A percentile compares a stretch with the other conserved stretches of the same genome.
These are phyloP conservation scores for Vultur gryphus DNA, from an alignment of 2,797 vertebrate species.

Conservation along the genomic window DNA sequence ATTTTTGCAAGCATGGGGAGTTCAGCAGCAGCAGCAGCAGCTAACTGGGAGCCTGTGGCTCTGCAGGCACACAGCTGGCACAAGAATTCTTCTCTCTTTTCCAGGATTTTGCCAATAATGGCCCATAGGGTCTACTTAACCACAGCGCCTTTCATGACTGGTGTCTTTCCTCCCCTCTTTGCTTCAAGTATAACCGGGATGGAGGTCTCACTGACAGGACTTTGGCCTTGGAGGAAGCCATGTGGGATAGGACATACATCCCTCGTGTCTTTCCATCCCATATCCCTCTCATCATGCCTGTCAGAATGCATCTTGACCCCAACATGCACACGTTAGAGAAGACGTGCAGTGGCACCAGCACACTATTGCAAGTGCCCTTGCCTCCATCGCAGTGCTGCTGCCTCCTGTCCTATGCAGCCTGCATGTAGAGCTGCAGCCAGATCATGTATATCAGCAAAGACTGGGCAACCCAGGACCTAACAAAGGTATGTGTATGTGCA, in stretches of 20 bases:
- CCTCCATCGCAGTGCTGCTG: not conserved
- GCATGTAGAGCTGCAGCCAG: not conserved
- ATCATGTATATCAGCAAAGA: not conserved
- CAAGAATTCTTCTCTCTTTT: not conserved
- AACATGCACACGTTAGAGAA: not conserved
- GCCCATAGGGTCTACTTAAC: not conserved
- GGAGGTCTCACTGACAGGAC: not conserved
- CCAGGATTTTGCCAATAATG: not conserved
- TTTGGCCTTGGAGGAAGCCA: not conserved
- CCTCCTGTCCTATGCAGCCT: not conserved
- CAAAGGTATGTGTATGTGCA: not conserved
- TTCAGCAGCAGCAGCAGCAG: not conserved
- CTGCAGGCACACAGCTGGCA: not conserved
- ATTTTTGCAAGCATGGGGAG: not conserved
- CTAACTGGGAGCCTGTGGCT: not conserved
- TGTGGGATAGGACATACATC: not conserved
- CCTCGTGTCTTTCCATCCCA: not conserved
- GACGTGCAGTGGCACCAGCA: not conserved
- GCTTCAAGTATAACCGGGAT: not conserved
- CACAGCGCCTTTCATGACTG: not conserved
- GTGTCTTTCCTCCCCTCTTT: not conserved
- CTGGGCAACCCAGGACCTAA: not conserved
- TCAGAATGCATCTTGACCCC: not conserved
- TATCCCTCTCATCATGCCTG: not conserved
- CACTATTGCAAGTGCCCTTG: accelerated